phyloP scores from a whole-genome alignment of 2,888 invertebrate genomes.

The Ectemnius cavifrons region DNA sequence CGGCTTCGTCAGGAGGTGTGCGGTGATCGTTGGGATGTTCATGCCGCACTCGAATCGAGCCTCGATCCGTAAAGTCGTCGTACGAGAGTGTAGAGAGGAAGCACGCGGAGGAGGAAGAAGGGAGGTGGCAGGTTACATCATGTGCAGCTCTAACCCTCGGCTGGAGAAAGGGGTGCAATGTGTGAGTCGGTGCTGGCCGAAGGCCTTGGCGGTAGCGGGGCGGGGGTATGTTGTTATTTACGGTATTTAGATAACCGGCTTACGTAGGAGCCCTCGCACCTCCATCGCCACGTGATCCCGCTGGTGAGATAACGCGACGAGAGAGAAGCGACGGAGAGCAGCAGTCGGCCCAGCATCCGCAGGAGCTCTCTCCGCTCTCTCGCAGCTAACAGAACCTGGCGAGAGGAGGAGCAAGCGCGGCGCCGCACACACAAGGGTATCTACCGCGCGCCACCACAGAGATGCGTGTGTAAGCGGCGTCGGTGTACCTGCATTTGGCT shows the following conservation, averaged over 20 bases:
- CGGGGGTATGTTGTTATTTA: constrained; percentile 74
- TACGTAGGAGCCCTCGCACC: constrained; percentile 73
- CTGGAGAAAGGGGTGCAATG: constrained; percentile 42
- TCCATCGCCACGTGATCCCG: constrained; percentile 72
- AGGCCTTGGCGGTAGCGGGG: constrained; percentile 46
- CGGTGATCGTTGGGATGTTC: neutral
- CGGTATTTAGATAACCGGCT: constrained; percentile 78
- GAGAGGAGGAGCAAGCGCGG: constrained; percentile 13
- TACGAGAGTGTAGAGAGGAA: neutral
- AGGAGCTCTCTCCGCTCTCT: too few species aligned
- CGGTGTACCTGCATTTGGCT: constrained; percentile 62
- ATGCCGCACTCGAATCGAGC: neutral
- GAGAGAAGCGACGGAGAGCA: constrained; percentile 52
- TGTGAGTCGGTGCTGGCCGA: constrained; percentile 25
- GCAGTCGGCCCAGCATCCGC: too few species aligned
- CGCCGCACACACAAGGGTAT: neutral
- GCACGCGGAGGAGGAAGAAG: constrained; percentile 35
- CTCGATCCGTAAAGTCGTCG: neutral
- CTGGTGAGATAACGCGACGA: constrained; percentile 71
- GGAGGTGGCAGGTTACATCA: constrained; percentile 4
- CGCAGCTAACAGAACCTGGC: constrained; percentile 57
- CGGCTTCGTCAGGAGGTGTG: neutral
- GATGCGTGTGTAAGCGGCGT: too few species aligned
- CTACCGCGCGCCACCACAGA: neutral
- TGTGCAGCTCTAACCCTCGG: constrained; percentile 16